Conservation (phyloP, 2,113 vertebrate genomes). For the Calidris pugnax region DNA sequence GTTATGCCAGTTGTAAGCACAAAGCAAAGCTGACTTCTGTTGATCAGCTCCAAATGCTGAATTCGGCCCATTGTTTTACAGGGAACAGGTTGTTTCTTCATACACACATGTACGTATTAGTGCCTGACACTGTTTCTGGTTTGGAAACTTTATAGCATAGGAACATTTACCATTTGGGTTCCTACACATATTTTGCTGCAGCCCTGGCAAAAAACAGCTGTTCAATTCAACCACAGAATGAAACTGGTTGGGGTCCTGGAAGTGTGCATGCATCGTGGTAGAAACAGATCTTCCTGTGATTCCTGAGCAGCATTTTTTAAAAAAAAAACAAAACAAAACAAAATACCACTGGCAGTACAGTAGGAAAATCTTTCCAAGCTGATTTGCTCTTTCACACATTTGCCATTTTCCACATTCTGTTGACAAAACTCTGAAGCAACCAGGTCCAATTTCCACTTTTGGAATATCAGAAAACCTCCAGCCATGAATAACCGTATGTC, state of each 20-base stretch:
- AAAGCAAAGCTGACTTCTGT: not conserved
- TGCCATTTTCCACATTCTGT: not conserved
- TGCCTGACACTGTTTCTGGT: not conserved
- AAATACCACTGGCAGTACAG: not conserved
- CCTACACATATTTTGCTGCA: not conserved
- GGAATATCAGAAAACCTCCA: not conserved
- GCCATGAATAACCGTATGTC: not conserved
- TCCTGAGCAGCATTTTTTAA: not conserved
- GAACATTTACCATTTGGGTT: not conserved
- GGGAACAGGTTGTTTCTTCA: not conserved
- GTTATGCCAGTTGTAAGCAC: not conserved
- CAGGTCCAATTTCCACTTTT: not conserved
- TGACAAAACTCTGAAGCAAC: not conserved
- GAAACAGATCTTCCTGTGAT: not conserved
- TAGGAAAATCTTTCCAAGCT: not conserved
- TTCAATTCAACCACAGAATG: not conserved
- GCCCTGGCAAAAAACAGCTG: not conserved
- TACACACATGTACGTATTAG: no score
- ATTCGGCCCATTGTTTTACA: not conserved
- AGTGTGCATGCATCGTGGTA: not conserved
- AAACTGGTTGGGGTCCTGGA: not conserved
- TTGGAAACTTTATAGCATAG: not conserved
- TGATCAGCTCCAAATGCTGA: not conserved
- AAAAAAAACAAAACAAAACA: not conserved
- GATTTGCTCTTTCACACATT: not conserved